Conservation (phyloP, 1,140 invertebrate species). For the Drosophila neocordata region DNA sequence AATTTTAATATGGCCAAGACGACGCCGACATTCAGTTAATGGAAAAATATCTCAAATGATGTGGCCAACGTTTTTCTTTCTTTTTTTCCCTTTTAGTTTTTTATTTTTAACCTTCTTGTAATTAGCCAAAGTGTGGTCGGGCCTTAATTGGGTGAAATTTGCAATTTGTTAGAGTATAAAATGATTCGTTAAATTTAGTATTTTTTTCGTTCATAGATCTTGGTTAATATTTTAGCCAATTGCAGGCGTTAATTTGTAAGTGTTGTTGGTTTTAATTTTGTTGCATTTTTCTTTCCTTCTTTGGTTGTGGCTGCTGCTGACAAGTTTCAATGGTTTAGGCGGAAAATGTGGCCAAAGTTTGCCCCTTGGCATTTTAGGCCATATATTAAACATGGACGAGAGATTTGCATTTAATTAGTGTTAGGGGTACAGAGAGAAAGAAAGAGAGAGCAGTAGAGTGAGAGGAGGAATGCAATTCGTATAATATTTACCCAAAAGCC, state of each 20-base stretch:
- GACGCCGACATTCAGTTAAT: conserved; percentile 67
- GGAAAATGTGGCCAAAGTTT: conserved; percentile 66
- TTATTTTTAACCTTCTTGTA: neutral
- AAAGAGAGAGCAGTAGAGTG: neutral
- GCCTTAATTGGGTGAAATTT: neutral
- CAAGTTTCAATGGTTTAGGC: conserved; percentile 56
- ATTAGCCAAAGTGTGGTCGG: neutral
- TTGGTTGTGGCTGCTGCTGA: conserved; percentile 33
- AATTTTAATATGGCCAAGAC: conserved; percentile 79
- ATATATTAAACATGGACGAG: conserved; percentile 63
- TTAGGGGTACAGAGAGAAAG: neutral
- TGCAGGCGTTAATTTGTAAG: conserved; percentile 60
- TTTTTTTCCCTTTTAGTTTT: neutral
- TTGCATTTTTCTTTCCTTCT: conserved; percentile 37
- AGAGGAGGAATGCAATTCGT: neutral
- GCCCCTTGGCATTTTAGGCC: conserved; percentile 53
- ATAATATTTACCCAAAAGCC: conserved; percentile 41
- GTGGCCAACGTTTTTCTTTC: conserved; percentile 41
- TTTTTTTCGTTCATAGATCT: neutral
- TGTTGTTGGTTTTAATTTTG: conserved; percentile 42
- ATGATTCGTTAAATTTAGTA: neutral
- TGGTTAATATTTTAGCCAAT: neutral
- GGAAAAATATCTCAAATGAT: conserved; percentile 81
- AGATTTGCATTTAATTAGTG: conserved; percentile 77
- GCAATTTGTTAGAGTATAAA: conserved; percentile 8